Evolutionary conservation across 2,888 invertebrate genomes (phyloP), one percentile per base, ranked within the genome.

Genomic region (Troglohyphantes excavatus): DNA sequence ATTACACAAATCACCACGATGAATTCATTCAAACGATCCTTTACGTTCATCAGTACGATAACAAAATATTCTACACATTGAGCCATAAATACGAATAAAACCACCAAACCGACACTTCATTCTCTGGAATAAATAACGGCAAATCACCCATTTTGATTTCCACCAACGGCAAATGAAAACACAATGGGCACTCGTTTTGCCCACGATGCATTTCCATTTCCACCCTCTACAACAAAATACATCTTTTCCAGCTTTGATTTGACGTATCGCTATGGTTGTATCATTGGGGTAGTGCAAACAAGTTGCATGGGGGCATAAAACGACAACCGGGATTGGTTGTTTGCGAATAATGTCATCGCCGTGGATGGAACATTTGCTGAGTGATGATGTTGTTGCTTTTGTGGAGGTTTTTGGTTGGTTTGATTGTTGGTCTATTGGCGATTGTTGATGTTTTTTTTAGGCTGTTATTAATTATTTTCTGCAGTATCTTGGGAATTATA

Each of bases 61-160:
- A 53, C 17, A 7, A 17, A 6, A 53, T 53, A 53, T 17, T 17
- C 0, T 17, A 13, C 0, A 53, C 17, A 53, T n/a, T 13, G n/a
- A 53, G n/a, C 53, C 53, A 13, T 53, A 53, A 53, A 53, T 17
- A 53, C n/a, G 53, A 17, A 53, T 17, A 17, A 53, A 53, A 53
- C 53, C 53, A 5, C 33, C 33, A 33, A 33, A 33, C 3, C 17
- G 53, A 13, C 6, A 53, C 9, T 5, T n/a, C 11, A 72, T 72
- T 72, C 72, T 13, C 5, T n/a, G n/a, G 46, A 72, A 72, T 72
- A 46, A 72, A 72, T 72, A 46, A 46, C 72, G 43, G 72, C 39
- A 72, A 72, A 72, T 46, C 26, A 72, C 26, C 72, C 65, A 65
- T 23, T 65, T 65, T 27, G 26, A 65, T 65, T 23, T 65, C 65